phyloP scores from a whole-genome alignment of 2,888 invertebrate genomes.

The Eurytoma californica region DNA sequence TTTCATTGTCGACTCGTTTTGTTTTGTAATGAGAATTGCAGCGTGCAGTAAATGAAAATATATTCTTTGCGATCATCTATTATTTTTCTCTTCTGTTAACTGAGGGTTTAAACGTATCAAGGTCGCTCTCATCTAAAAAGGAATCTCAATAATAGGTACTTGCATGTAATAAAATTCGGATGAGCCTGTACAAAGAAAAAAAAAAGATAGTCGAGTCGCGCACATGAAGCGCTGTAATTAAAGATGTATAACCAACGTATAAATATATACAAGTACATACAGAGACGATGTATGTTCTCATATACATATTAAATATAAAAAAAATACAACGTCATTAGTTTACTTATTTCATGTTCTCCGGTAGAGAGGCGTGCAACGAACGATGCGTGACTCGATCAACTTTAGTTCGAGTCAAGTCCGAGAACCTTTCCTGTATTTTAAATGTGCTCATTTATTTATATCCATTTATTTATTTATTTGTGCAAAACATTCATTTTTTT shows the following conservation, averaged over 20 bases:
- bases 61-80: slow-evolving; percentile 15
- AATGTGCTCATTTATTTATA: slow-evolving; percentile 44
- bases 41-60: slow-evolving; percentile 4
- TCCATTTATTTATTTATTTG: slow-evolving; percentile 4
- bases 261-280: slow-evolving; percentile 51
- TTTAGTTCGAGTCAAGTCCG: slow-evolving; percentile 27
- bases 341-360: slow-evolving; percentile 40
- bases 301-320: slow-evolving; percentile 56
- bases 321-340: slow-evolving; percentile 32
- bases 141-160: slow-evolving; percentile 53
- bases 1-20: slow-evolving; percentile 41
- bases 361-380: slow-evolving; percentile 40
- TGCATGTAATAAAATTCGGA: slow-evolving; percentile 47
- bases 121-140: slow-evolving; percentile 23
- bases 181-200: slow-evolving; percentile 55
- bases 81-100: slow-evolving; percentile 36
- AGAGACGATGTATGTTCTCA: slow-evolving; percentile 40
- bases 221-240: slow-evolving; percentile 54
- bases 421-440: slow-evolving; percentile 31
- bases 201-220: slow-evolving; percentile 46
- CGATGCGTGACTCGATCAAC: slow-evolving; percentile 25
- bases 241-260: slow-evolving; percentile 55
- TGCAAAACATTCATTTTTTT: not conserved
- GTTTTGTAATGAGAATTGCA: slow-evolving; percentile 29
- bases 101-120: slow-evolving; percentile 38